A percentile compares a stretch with the other conserved stretches of the same genome.
phyloP scores from a whole-genome alignment of 2,113 vertebrate genomes.

The Chionomys nivalis region DNA sequence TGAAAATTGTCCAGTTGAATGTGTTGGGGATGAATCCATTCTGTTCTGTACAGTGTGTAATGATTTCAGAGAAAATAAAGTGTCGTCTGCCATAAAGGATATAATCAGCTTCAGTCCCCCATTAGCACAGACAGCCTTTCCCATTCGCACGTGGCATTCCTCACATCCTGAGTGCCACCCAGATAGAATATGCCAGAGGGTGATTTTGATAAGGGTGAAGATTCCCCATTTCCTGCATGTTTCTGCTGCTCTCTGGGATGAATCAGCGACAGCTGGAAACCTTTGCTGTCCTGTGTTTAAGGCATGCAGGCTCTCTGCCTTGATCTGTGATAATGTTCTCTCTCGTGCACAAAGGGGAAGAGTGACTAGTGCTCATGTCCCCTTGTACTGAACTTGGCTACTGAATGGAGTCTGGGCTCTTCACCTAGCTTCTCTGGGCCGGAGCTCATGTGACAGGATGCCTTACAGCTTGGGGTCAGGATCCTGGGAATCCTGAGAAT shows the following conservation, averaged over 20 bases:
- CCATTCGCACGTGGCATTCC: neutral
- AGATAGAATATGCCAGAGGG: conserved; percentile 29
- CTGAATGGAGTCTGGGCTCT: neutral
- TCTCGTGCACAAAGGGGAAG: neutral
- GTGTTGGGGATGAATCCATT: neutral
- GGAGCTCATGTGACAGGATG: neutral
- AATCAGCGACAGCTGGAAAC: neutral
- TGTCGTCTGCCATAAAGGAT: neutral
- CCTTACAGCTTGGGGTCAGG: neutral
- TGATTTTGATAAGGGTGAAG: conserved; percentile 13
- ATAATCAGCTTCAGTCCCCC: neutral
- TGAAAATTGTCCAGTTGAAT: conserved; percentile 47
- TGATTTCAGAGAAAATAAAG: conserved; percentile 45
- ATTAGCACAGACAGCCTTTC: neutral
- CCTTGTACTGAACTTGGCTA: neutral
- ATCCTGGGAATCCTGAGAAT: neutral
- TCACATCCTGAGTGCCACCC: neutral
- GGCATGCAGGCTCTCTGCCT: neutral
- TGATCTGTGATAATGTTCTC: neutral
- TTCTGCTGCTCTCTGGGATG: conserved; percentile 38
- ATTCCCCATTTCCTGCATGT: neutral
- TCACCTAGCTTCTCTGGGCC: neutral
- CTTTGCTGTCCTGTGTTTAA: conserved; percentile 44
- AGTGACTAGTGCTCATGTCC: neutral
- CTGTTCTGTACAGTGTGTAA: neutral